Percentiles rank a stretch among this genome's conserved stretches.
phyloP scores from a whole-genome alignment of 2,113 vertebrate species.

The Heterotilapia buettikoferi region DNA sequence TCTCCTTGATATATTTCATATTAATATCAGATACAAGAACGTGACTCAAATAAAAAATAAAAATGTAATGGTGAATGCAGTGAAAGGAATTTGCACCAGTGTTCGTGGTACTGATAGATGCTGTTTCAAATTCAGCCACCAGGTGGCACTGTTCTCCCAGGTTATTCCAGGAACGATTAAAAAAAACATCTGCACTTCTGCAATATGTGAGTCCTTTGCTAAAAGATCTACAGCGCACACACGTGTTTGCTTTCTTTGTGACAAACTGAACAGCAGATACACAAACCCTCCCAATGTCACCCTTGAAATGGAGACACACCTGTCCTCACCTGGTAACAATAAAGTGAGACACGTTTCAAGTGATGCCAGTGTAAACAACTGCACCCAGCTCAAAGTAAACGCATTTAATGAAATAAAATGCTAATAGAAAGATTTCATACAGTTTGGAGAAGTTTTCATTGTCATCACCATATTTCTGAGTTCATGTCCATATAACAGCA shows the following conservation, averaged over 20 bases:
- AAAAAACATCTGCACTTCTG: neutral
- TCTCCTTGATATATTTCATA: neutral
- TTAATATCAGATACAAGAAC: neutral
- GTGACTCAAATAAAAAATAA: neutral
- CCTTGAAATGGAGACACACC: neutral
- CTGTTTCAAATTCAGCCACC: neutral
- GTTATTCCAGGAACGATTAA: neutral
- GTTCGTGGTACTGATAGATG: neutral
- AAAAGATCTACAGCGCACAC: neutral
- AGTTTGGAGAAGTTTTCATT: neutral
- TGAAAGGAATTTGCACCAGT: neutral
- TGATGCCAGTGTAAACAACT: neutral
- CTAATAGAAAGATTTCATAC: neutral
- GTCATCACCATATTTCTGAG: neutral
- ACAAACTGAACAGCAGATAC: neutral
- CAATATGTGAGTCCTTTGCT: neutral
- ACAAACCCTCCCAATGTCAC: neutral
- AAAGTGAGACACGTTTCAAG: neutral
- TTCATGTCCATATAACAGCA: neutral
- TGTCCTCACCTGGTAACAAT: neutral
- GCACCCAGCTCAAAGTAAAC: neutral
- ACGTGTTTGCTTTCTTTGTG: neutral
- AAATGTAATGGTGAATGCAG: neutral
- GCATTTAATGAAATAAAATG: conserved; percentile 36
- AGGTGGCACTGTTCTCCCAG: neutral